Evolutionary conservation across 2,888 invertebrate genomes (phyloP), one percentile per base, ranked within the genome.

Genomic region (Ctena decussata): DNA sequence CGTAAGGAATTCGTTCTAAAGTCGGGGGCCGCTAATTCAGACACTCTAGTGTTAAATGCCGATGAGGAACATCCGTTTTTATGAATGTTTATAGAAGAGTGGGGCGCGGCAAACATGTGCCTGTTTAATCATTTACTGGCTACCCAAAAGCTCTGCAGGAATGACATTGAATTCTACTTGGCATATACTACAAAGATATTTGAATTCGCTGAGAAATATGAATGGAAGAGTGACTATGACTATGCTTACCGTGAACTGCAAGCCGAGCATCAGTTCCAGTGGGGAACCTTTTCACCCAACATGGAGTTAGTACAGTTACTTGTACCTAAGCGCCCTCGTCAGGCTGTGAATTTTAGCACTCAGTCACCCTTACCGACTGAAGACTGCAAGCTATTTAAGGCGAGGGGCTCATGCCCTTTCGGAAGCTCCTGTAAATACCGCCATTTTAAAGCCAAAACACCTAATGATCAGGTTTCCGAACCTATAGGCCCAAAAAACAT

Each of bases 291-390:
- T 37, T 80, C 80, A 0, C 80, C 74, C 6, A 49, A 84, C 27
- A 84, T 84, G 84, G 77, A 84, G 27, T 27, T 84, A 24, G n/a
- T n/a, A n/a, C 80, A 84, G 35, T 35, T 72, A 0, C 71, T 84
- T 0, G 46, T 60, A 0, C 76, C 79, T 0, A 84, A 80, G 70
- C 75, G 76, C 60, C 27, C 60, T 30, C 75, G 30, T 37, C 44
- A 75, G 21, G 46, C 60, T 39, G 30, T 24, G n/a, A 30, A 53
- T 6, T 6, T 30, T 21, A n/a, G 53, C 49, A 8, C 35, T 24
- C 39, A 84, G 39, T 37, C 3, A 8, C 21, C 21, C 8, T 39
- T n/a, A 70, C n/a, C 27, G 32, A 5, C 70, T 6, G 83, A 83
- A 53, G 79, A 83, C 21, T 60, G 60, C 30, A 60, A 30, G 60